Conservation (phyloP, 2,797 vertebrate genomes). For the Danio jaintianensis region DNA sequence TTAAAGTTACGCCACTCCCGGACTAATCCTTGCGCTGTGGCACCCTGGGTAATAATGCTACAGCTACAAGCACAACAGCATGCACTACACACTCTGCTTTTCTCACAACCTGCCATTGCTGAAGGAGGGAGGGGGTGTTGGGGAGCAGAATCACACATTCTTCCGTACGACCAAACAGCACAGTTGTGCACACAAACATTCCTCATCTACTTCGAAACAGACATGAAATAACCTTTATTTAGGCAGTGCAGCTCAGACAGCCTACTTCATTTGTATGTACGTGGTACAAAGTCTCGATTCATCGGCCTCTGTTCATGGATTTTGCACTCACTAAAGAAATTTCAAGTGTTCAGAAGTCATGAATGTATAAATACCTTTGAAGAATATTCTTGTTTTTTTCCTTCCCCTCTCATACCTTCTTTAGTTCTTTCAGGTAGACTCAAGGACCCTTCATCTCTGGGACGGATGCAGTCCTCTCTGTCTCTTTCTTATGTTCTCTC, state of each 20-base stretch:
- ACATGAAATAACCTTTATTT: slow-evolving; percentile 27
- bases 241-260: neutral
- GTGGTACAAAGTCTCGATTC: slow-evolving; percentile 17
- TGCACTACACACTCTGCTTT: slow-evolving; percentile 64
- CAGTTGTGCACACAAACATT: neutral
- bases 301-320: slow-evolving; percentile 50
- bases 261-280: slow-evolving; percentile 40
- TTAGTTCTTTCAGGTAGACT: no score
- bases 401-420: slow-evolving; percentile 38
- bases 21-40: slow-evolving; percentile 82
- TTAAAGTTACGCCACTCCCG: slow-evolving; percentile 82
- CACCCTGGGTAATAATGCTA: slow-evolving; percentile 81
- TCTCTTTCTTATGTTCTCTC: slow-evolving; percentile 11
- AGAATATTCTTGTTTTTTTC: slow-evolving; percentile 39
- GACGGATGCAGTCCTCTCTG: slow-evolving; percentile 33
- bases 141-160: neutral
- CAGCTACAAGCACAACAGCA: slow-evolving; percentile 64
- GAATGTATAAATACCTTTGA: slow-evolving; percentile 68
- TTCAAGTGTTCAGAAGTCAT: slow-evolving; percentile 64
- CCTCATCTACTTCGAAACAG: slow-evolving; percentile 11
- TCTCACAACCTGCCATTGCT: slow-evolving; percentile 60
- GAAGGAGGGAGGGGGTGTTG: neutral
- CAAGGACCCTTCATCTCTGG: slow-evolving; percentile 30
- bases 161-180: neutral
- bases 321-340: slow-evolving; percentile 45